Evolutionary conservation across 2,888 invertebrate genomes (phyloP).

Genomic region (Geotrupes spiniger): DNA sequence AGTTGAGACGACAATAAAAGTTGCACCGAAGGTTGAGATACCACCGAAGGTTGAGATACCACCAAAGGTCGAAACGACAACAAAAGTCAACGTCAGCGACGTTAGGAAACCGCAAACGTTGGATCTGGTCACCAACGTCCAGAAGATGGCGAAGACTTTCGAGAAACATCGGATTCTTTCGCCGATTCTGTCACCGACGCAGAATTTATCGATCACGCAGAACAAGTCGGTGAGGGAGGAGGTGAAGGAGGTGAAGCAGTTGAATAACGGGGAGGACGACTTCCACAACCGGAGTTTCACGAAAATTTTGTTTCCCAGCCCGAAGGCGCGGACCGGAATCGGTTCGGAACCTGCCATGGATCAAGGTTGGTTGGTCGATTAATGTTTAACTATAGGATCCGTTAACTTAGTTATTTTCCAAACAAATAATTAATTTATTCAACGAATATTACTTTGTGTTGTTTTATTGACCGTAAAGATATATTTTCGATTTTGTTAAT

Average conservation of each 20-base stretch:
- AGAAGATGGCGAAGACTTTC: slow-evolving; percentile 10
- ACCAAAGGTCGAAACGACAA: not conserved
- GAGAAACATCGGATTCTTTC: slow-evolving; percentile 33
- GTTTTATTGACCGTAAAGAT: too few species aligned
- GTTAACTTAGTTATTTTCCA: too few species aligned
- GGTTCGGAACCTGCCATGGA: slow-evolving; percentile 51
- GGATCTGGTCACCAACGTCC: slow-evolving; percentile 12
- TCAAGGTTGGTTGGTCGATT: slow-evolving; percentile 44
- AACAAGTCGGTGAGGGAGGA: slow-evolving; percentile 24
- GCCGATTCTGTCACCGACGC: slow-evolving; percentile 47
- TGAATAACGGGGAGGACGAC: slow-evolving; percentile 56
- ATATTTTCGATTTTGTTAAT: too few species aligned
- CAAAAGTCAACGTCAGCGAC: not conserved
- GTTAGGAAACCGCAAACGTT: slow-evolving; percentile 18
- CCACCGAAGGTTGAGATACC: not conserved
- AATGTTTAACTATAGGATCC: too few species aligned
- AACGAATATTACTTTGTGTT: too few species aligned
- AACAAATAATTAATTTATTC: too few species aligned
- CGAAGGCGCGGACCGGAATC: slow-evolving; percentile 47
- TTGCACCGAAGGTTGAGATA: not conserved
- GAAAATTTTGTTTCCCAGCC: slow-evolving; percentile 48
- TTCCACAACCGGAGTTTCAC: slow-evolving; percentile 55
- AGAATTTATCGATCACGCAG: slow-evolving; percentile 42
- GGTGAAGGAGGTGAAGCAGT: slow-evolving; percentile 18
- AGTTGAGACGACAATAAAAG: not conserved